phyloP scores from a whole-genome alignment of 2,113 vertebrate species.

The Indri indri region DNA sequence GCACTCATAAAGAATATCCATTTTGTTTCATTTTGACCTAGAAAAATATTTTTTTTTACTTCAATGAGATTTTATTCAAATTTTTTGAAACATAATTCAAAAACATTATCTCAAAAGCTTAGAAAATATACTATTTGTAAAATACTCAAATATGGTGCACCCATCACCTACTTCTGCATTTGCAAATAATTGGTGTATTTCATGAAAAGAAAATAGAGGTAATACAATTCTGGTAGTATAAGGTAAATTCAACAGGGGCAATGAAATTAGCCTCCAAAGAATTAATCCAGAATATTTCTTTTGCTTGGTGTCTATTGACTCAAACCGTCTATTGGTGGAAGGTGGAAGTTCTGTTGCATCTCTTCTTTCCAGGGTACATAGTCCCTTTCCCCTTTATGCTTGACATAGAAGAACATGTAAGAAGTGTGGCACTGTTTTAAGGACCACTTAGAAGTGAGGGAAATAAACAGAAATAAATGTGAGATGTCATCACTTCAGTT shows the following conservation, averaged over 20 bases:
- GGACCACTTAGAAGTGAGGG: not conserved
- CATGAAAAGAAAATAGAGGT: not conserved
- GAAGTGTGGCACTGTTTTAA: not conserved
- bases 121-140: not conserved
- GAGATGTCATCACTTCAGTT: not conserved
- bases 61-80: conserved; percentile 9
- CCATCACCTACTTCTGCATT: not conserved
- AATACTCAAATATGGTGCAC: not conserved
- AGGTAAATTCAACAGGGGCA: not conserved
- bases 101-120: conserved; percentile 2
- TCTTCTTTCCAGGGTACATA: not conserved
- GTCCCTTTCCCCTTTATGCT: fast-evolving
- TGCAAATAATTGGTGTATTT: not conserved
- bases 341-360: no score
- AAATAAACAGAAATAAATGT: not conserved
- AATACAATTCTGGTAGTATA: not conserved
- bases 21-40: not conserved
- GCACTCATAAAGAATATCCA: not conserved
- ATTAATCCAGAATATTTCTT: not conserved
- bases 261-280: not conserved
- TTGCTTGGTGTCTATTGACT: not conserved
- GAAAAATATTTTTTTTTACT: not conserved
- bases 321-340: not conserved
- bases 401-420: not conserved
- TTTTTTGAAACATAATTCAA: not conserved